Evolutionary conservation across 2,797 vertebrate species (phyloP).

Genomic region (Gymnothorax javanicus): DNA sequence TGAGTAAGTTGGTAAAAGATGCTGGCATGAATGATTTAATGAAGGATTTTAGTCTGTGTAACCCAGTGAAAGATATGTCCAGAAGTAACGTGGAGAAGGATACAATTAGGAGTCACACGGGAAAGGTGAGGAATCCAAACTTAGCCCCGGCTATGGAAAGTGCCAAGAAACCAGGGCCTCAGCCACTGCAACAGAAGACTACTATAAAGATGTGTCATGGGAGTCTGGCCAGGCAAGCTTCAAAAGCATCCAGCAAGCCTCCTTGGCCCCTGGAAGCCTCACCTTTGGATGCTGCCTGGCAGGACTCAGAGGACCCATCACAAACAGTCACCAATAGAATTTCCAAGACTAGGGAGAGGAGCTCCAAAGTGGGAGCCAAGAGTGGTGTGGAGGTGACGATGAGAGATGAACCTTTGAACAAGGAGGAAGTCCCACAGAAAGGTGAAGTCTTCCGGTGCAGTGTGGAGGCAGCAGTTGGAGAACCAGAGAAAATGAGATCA

Average conservation of each 20-base stretch:
- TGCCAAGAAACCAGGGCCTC: not conserved
- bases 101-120: not conserved
- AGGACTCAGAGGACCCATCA: not conserved
- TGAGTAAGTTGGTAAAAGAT: not conserved
- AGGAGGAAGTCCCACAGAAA: not conserved
- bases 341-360: not conserved
- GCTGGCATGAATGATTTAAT: not conserved
- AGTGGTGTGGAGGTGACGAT: not conserved
- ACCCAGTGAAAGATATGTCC: not conserved
- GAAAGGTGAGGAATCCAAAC: not conserved
- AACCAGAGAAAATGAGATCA: not conserved
- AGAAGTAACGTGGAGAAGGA: not conserved
- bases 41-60: not conserved
- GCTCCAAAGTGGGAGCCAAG: not conserved
- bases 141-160: not conserved
- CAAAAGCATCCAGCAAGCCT: not conserved
- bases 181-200: conserved; percentile 5
- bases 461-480: not conserved
- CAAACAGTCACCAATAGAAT: not conserved
- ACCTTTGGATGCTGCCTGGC: not conserved
- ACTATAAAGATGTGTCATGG: not conserved
- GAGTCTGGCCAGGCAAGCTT: not conserved
- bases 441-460: not conserved
- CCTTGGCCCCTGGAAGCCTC: not conserved
- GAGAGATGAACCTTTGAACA: not conserved